phyloP scores from a whole-genome alignment of 2,113 vertebrate species.

The Alligator mississippiensis region DNA sequence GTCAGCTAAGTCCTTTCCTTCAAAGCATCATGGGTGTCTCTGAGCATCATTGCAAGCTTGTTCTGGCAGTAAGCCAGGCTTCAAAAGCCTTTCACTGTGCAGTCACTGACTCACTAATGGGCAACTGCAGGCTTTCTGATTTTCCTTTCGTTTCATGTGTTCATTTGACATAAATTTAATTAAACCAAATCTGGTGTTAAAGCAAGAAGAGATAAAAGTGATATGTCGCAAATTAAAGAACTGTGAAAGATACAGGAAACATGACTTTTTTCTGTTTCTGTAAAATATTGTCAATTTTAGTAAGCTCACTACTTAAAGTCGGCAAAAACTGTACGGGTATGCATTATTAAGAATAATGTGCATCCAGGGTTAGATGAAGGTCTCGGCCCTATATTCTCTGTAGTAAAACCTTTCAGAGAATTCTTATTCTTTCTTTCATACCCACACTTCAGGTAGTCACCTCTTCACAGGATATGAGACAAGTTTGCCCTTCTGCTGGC shows the following conservation, averaged over 20 bases:
- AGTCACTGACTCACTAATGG: constrained; percentile 88
- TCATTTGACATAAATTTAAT: constrained; percentile 91
- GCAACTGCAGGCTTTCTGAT: constrained; percentile 87
- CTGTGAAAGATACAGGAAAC: constrained; percentile 83
- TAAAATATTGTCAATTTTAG: constrained; percentile 82
- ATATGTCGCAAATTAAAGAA: constrained; percentile 86
- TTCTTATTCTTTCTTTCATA: constrained; percentile 81
- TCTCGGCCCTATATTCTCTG: constrained; percentile 81
- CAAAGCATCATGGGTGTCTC: constrained; percentile 85
- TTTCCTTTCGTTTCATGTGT: constrained; percentile 86
- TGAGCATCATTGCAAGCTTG: constrained; percentile 83
- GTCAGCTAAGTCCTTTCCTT: constrained; percentile 84
- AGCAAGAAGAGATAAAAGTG: constrained; percentile 85
- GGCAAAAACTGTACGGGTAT: constrained; percentile 66
- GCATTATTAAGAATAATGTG: constrained; percentile 86
- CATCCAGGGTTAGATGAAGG: constrained; percentile 82
- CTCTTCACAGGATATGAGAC: constrained; percentile 79
- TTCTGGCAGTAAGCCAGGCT: constrained; percentile 87
- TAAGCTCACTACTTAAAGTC: constrained; percentile 75
- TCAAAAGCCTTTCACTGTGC: constrained; percentile 85
- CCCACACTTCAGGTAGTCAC: constrained; percentile 82
- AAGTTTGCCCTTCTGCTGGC: constrained; percentile 73
- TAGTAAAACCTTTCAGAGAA: constrained; percentile 81
- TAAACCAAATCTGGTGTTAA: constrained; percentile 88
- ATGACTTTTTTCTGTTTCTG: constrained; percentile 68